These are phyloP conservation scores for Oncopeltus fasciatus DNA, from an alignment of 1,140 invertebrate genomes.

Conservation along the genomic window DNA sequence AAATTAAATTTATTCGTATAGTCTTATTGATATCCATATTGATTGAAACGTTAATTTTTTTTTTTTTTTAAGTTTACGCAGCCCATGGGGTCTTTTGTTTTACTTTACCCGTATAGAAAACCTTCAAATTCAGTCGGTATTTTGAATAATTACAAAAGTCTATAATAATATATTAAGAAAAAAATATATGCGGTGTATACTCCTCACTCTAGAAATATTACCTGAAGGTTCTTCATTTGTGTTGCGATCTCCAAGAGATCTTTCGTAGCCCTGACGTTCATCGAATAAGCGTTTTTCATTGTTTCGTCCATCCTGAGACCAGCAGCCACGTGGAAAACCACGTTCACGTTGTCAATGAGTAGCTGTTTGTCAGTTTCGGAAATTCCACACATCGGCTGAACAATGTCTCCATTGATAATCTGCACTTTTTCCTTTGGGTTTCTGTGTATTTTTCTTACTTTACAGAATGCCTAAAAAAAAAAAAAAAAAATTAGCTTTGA, in stretches of 20 bases:
- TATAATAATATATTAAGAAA: no score
- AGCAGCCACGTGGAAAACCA: conserved; percentile 59
- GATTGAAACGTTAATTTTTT: no score
- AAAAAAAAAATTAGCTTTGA: background rate
- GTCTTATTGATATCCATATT: no score
- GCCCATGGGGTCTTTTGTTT: no score
- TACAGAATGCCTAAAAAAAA: conserved; percentile 39
- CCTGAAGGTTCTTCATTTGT: conserved; percentile 30
- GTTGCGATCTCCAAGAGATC: conserved; percentile 24
- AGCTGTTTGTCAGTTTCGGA: conserved; percentile 39
- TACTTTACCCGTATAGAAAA: no score
- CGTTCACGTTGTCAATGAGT: conserved; percentile 41
- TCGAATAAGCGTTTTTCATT: conserved; percentile 30
- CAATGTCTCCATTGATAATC: conserved; percentile 50
- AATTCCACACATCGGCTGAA: conserved; percentile 50
- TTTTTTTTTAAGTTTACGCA: no score
- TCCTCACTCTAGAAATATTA: no score
- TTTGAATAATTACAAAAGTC: no score
- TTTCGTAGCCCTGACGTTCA: conserved; percentile 26
- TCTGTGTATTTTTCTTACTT: conserved; percentile 32
- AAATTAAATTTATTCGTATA: no score
- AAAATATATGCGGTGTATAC: no score
- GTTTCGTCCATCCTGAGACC: conserved; percentile 50
- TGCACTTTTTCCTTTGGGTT: conserved; percentile 43
- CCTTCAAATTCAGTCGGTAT: no score